Base-by-base conservation (phyloP, 2,797 vertebrate species). In the Selene dorsalis region DNA sequence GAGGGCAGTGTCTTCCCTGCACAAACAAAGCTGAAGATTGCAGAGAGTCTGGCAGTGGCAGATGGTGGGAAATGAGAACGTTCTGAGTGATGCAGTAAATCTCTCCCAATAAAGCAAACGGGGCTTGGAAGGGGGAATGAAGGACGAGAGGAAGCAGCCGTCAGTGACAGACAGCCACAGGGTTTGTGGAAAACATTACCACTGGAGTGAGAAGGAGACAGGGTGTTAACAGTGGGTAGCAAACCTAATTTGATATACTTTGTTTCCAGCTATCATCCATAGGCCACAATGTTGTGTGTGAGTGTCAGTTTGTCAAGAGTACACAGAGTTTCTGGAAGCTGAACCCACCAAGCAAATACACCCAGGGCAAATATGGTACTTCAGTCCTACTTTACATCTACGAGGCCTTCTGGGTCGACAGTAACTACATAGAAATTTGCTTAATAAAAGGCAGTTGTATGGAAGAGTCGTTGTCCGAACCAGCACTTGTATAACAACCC, bases 11-110 rank as follows among this genome's bases (percentile, higher is more conserved):
- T 32, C 18, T 43, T 24, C 41, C 10, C 59, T 24, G 57, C 28
- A 62, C 52, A 74, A 59, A 50, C 20, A 57, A 17, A 66, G 52
- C 69, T 18, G 18, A 69, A 43, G 70, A 58, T 69, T 82, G 28
- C 72, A 80, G 45, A 45, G 48, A 69, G 71, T 57, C 64, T 75
- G 79, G 62, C 73, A 56, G 62, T 18, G 39, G 65, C 82, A 86
- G 82, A 79, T 84, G 84, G 74, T 77, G 69, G 72, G 48, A 77
- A 78, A 78, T 57, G 41, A 80, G 66, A 84, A 72, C 8, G 7
- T 43, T 53, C 69, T 61, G 65, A 69, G 52, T 41, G 62, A 79
- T 14, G 24, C 71, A 73, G 39, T 68, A 80, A 80, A 80, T 83
- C 59, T 77, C 53, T 48, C 45, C 17, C 39, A 60, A 38, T 65